Evolutionary conservation across 2,797 vertebrate genomes (phyloP), one percentile per base, ranked within the genome.

Genomic region (Orientallactaga sibirica): DNA sequence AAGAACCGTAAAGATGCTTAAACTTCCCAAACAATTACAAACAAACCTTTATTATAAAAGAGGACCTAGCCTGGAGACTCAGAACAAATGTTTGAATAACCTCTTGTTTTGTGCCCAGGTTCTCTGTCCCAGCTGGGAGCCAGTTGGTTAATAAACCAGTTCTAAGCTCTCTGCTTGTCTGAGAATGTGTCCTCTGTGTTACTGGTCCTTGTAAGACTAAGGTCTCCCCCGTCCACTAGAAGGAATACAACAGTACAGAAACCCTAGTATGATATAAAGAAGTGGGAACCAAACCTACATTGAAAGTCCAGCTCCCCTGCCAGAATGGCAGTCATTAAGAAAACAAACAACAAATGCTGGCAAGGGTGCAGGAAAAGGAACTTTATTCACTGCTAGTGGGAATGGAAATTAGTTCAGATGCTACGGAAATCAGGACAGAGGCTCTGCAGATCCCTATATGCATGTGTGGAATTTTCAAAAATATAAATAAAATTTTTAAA

Each of bases 181-280:
- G 75, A 93, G 79, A 76, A 88, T 5, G 29, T 83, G 15, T 62
- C 68, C 48, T 81, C 41, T 61, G 33, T 18, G 27, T 86, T 70
- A 82, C 33, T 70, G 55, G 25, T 19, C 78, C 79, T 90, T 48
- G 29, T 33, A 84, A 93, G 68, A 91, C 64, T 61, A 64, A 94
- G 55, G 76, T 41, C 58, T 6, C 20, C 29, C 55, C 67, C 27
- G 52, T 48, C 7, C 43, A 7, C 70, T 37, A 41, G 52, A 83
- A 79, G 79, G 55, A 58, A 68, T 41, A 58, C 88, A 67, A 89
- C 79, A 37, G 73, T 55, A 55, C 66, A 29, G 37, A 95, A 94
- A 62, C 19, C 22, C 14, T 33, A 71, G 27, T 25, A 75, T 33
- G 58, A 62, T 33, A 91, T 37, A 74, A 92, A 88, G 77, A 78